phyloP scores from a whole-genome alignment of 2,113 vertebrate genomes.

The Tapirus terrestris region DNA sequence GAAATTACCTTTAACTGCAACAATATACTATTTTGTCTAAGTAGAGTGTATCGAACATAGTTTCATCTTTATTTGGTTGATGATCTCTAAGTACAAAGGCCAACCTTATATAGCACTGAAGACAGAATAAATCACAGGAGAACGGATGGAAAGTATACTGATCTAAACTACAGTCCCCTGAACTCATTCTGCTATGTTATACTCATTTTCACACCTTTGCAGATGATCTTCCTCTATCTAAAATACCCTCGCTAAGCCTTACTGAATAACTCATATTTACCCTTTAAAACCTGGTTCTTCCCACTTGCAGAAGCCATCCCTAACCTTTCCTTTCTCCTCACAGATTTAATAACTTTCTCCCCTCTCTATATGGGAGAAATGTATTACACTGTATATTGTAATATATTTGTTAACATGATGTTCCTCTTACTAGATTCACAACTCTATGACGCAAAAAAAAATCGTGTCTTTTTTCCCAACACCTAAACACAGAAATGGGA shows the following conservation, averaged over 20 bases:
- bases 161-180: background rate
- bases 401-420: background rate
- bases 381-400: background rate
- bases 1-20: slow-evolving; percentile 29
- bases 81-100: background rate
- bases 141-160: background rate
- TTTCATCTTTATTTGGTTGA: background rate
- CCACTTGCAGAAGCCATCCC: background rate
- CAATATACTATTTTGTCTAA: background rate
- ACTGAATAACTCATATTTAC: background rate
- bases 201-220: background rate
- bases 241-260: background rate
- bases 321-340: background rate
- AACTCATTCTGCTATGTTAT: background rate
- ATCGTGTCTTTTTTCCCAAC: background rate
- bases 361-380: background rate
- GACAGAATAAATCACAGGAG: background rate
- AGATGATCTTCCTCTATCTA: background rate
- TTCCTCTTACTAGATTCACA: background rate
- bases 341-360: background rate
- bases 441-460: background rate
- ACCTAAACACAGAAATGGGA: slow-evolving; percentile 7
- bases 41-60: background rate
- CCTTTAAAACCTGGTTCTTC: background rate
- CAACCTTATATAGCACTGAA: background rate